A percentile compares a stretch with the other conserved stretches of the same genome.
Evolutionary conservation across 92 coral and sea anemone genomes (phyloP).

Genomic region (Isaurus tuberculatus): DNA sequence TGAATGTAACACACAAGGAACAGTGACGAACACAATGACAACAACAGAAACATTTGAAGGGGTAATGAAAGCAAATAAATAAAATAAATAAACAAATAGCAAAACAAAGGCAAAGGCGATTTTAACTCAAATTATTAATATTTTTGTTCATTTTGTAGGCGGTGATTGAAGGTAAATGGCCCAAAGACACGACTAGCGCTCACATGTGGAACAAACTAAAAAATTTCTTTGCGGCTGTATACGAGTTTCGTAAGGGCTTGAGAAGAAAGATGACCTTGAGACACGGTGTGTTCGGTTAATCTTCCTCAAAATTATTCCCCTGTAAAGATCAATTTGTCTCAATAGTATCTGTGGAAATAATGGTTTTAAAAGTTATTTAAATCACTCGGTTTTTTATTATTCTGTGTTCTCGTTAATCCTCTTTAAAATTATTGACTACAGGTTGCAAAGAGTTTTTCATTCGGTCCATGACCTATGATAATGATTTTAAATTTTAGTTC

Average conservation of each 20-base stretch:
- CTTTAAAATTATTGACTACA: neutral
- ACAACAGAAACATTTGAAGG: no score
- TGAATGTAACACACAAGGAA: no score
- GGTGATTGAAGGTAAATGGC: slow-evolving; percentile 98
- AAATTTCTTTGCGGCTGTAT: slow-evolving; percentile 87
- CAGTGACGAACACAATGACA: no score
- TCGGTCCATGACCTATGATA: no score
- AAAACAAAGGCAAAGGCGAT: neutral
- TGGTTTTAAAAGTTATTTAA: no score
- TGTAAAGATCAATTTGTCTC: no score
- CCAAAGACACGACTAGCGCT: slow-evolving; percentile 88
- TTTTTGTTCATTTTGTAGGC: slow-evolving; percentile 70
- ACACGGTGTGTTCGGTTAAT: slow-evolving; percentile 53
- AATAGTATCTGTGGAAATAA: no score
- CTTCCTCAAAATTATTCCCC: neutral
- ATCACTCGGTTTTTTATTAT: no score
- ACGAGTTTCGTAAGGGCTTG: slow-evolving; percentile 79
- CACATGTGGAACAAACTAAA: slow-evolving; percentile 97
- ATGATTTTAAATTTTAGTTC: no score
- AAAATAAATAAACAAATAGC: no score
- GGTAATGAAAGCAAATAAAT: no score
- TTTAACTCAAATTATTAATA: no score
- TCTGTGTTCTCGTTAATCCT: neutral
- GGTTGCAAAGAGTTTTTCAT: neutral
- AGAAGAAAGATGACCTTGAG: slow-evolving; percentile 50